Evolutionary conservation across 2,797 vertebrate genomes (phyloP), one percentile per base, ranked within the genome.

Genomic region (Malurus splendens): DNA sequence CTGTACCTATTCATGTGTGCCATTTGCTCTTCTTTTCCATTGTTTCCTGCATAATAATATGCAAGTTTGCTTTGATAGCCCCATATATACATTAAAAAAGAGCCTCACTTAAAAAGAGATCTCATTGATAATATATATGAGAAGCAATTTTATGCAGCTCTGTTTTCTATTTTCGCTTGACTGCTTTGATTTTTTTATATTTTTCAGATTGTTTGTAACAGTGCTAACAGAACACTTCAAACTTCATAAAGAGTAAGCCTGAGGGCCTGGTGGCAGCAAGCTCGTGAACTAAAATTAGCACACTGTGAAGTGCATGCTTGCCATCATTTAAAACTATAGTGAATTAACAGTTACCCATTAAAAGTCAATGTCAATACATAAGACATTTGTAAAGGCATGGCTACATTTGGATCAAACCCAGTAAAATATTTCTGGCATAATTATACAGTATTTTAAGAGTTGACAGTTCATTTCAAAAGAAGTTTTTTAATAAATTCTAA

Each of bases 231-330:
- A 87, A 66, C 50, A 59, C 15, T 93, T 94, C 57, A 88, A 87
- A 74, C 51, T 93, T 47, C 60, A 86, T 74, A 65, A 82, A 86
- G 57, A 92, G 16, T 45, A 64, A 90, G 83, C 88, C 92, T 82
- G 36, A 86, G 61, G 86, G 75, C 27, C 39, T 72, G 33, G 68
- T 55, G 57, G n/a, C 50, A 92, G 68, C 54, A 67, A 82, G 47
- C 36, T 44, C 80, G 33, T 77, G 61, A 95, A 86, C 72, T 94
- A 93, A 93, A 95, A 93, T 95, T 88, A 92, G 32, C 72, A 65
- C 28, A 41, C 36, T 94, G 56, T 76, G 84, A 90, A 92, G 44
- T 61, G 17, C 10, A 33, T 32, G 41, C 54, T 90, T 90, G 47
- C 61, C 59, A 52, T 74, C 33, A 32, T 39, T 93, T 80, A 71